Evolutionary conservation across 1,140 invertebrate species (phyloP), one percentile per base, ranked within the genome.

Genomic region (Theocolax elegans): DNA sequence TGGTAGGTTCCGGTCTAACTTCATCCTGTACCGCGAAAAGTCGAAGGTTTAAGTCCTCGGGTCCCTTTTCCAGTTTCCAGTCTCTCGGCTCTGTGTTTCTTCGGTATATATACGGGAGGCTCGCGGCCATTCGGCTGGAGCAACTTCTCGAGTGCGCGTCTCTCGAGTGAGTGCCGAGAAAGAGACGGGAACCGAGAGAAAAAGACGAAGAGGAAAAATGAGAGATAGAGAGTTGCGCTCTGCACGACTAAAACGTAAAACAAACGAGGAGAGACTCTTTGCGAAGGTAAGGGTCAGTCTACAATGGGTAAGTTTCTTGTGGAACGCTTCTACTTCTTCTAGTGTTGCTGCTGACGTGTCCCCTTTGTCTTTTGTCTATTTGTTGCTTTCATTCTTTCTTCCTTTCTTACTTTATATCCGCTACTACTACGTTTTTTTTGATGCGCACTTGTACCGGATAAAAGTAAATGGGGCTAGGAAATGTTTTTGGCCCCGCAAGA

Each of bases 11-110:
- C 46, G 56, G 46, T 68, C 35, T 42, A 53, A 60, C 66, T 59
- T 46, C 29, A 21, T 7, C 6, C 12, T 10, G 53, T 68, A 60
- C 60, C 31, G 66, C 58, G 49, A 54, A 27, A 53, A 67, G 54
- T 19, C 31, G 3, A 25, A 56, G 40, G 54, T 62, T 78, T 73
- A 74, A 80, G 67, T 73, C 74, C 75, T 76, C 58, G 59, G 48
- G 46, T 64, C 56, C 69, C 72, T 70, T 68, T 67, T 53, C 48
- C 51, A 67, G 58, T 58, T 59, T 70, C 65, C 17, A 40, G 56
- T 40, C 25, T 23, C 40, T 10, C 29, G 21, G 25, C 42, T 31
- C 19, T 29, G 38, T 58, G 59, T 54, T 72, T 68, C 59, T 60
- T 35, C n/a, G n/a, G 31, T 35, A 35, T 35, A n/a, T n/a, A n/a